These are phyloP conservation scores for Procavia capensis DNA, from an alignment of 2,113 vertebrate genomes.

Conservation along the genomic window DNA sequence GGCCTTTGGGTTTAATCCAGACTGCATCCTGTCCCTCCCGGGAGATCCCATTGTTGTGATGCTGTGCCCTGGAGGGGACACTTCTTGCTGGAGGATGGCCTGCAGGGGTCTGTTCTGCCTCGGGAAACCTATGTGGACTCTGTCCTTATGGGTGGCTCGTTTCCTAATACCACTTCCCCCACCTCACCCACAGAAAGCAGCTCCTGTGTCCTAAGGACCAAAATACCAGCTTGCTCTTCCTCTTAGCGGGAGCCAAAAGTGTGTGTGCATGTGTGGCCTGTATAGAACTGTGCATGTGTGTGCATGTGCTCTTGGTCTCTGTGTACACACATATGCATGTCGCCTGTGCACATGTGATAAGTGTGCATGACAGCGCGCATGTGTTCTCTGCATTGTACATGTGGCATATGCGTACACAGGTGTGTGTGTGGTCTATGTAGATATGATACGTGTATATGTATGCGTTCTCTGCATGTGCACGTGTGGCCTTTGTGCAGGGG, in stretches of 20 bases:
- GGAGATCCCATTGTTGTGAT: neutral
- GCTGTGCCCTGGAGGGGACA: neutral
- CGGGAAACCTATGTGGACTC: neutral
- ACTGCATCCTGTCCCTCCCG: no score
- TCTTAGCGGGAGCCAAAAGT: rapidly evolving
- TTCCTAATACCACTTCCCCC: slow-evolving; percentile 1
- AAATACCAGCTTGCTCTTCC: neutral
- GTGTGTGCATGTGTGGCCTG: rapidly evolving
- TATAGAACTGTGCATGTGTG: no score
- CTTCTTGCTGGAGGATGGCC: neutral
- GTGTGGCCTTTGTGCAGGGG: neutral
- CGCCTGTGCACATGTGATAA: neutral
- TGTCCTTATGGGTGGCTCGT: neutral
- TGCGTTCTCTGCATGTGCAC: no score
- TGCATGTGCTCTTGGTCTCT: no score
- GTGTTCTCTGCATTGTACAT: no score
- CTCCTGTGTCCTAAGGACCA: neutral
- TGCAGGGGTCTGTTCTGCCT: slow-evolving; percentile 4
- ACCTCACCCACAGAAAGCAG: neutral
- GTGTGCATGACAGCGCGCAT: no score
- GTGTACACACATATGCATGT: no score
- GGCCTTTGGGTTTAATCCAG: no score
- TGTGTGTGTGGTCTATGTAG: no score
- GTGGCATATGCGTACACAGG: no score
- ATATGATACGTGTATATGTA: no score